Percentiles rank a stretch among this genome's conserved stretches.
Conservation (phyloP, 1,140 invertebrate genomes). For the Drosophila sproati region DNA sequence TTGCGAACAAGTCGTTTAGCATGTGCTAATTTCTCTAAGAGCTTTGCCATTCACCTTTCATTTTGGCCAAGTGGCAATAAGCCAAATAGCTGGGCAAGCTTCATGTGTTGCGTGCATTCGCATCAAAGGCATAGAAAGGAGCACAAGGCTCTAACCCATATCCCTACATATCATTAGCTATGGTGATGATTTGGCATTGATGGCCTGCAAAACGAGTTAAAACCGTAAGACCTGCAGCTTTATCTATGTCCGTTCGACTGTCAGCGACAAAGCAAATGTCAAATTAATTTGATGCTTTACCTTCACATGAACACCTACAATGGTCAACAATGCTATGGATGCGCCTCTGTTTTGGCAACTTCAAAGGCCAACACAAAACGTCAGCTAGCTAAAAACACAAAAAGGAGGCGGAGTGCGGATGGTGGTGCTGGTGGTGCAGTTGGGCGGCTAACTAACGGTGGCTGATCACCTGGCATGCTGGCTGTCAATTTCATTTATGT, state of each 20-base stretch:
- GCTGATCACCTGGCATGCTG: slow-evolving; percentile 68
- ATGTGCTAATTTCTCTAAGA: slow-evolving; percentile 57
- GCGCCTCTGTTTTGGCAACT: slow-evolving; percentile 36
- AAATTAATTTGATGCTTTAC: slow-evolving; percentile 77
- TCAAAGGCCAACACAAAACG: slow-evolving; percentile 43
- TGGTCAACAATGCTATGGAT: slow-evolving; percentile 7
- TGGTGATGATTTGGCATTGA: slow-evolving; percentile 41
- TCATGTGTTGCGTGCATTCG: not conserved
- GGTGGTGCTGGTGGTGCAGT: no score
- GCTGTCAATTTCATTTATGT: slow-evolving; percentile 81
- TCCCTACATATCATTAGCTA: slow-evolving; percentile 70
- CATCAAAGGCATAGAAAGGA: not conserved
- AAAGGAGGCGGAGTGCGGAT: not conserved
- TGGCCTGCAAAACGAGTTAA: slow-evolving; percentile 36
- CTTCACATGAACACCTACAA: slow-evolving; percentile 58
- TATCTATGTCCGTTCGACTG: not conserved
- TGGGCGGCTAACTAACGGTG: slow-evolving; percentile 13
- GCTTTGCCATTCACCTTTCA: slow-evolving; percentile 21
- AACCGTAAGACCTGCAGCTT: slow-evolving; percentile 32
- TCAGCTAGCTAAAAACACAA: slow-evolving; percentile 11
- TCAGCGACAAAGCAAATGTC: slow-evolving; percentile 74
- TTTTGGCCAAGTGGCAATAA: slow-evolving; percentile 60
- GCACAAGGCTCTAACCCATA: slow-evolving; percentile 5
- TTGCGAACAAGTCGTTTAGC: slow-evolving; percentile 12
- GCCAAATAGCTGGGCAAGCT: slow-evolving; percentile 39